Base-by-base conservation (phyloP, 2,797 vertebrate species). In the Cynopterus sphinx region DNA sequence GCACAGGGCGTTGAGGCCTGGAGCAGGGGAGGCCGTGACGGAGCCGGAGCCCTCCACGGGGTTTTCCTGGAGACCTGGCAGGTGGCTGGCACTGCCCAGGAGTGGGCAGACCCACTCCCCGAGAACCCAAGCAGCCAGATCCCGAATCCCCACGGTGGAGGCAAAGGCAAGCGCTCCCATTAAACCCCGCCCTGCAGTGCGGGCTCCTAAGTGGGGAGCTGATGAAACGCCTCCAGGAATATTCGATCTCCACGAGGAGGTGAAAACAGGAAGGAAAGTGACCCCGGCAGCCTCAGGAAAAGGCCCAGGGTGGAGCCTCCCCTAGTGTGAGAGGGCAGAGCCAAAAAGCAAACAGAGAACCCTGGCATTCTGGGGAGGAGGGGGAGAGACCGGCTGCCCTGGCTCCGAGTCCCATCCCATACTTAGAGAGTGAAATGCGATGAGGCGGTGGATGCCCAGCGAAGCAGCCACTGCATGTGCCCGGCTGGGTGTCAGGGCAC, bases 341-440 rank as follows among this genome's bases (percentile, higher is more conserved):
- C 28, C 13, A 4, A 26, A 36, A 36, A 67, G 41, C 31, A 24
- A 63, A n/a, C 0, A 2, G 59, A 43, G 67, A 51, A 13, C 39
- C 21, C 55, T 5, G 26, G 36, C 17, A 5, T 33, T 53, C 19
- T 0, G 4, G 28, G 59, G 55, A 46, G 46, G 0, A 4, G 31
- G 22, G 24, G 55, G 4, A 19, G 55, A 51, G 15, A 71, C 5
- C 0, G 0, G 67, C 61, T 2, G 33, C 22, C 24, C 36, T 1
- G 15, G 95, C 70, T 82, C 73, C 22, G 17, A 89, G 84, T 22
- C 39, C 28, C 10, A 87, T 75, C 59, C 36, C 4, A 19, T 51
- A 78, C 92, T 92, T 70, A 92, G 92, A 84, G 57, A 88, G 57
- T 1, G 31, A 92, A 90, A 95, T 13, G 55, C 46, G 84, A 55